Evolutionary conservation across 35 echinoderm and acorn worm genomes (phyloP), one percentile per base, ranked within the genome.

Genomic region (Acanthaster planci): DNA sequence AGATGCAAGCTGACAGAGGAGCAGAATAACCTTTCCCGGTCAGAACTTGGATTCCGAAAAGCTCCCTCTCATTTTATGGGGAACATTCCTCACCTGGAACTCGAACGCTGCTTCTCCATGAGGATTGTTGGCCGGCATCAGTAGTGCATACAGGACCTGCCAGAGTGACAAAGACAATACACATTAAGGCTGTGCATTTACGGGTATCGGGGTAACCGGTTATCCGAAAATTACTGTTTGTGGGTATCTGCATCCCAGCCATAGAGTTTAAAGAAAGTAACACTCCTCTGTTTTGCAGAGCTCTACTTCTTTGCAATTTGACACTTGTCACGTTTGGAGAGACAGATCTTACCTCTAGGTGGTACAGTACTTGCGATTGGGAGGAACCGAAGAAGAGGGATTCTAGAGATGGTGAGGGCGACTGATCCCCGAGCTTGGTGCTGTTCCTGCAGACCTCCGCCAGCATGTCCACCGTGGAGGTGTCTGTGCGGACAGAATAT

Each of bases 361-460:
- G 87, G 84, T 97, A 97, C 39, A 97, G 81, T 53, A 97, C 95
- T 92, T 97, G 91, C 26, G 95, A 97, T 31, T 83, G 92, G 21
- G 95, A 97, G 27, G 95, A 87, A 17, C 87, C 91, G 87, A 97
- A 97, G 95, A 97, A 97, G 38, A 97, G 84, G 50, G 91, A 93
- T 31, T 97, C 91, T 37, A 97, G 75, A 6, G 95, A 84, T 19
- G 87, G 87, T 7, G 91, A 85, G 0, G 84, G 55, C 8, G 93
- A 87, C 76, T 93, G 87, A 30, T 97, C 95, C 76, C 89, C 82
- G 8, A 86, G 81, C 80, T 89, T 90, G 21, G 95, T 38, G 87
- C 93, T 89, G 58, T 39, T 64, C 80, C 51, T 78, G 23, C 82
- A 90, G 12, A 77, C 78, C 51, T 85, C 88, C 27, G 64, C 85